phyloP scores from a whole-genome alignment of 2,797 vertebrate genomes.

The Rhinichthys osculus region DNA sequence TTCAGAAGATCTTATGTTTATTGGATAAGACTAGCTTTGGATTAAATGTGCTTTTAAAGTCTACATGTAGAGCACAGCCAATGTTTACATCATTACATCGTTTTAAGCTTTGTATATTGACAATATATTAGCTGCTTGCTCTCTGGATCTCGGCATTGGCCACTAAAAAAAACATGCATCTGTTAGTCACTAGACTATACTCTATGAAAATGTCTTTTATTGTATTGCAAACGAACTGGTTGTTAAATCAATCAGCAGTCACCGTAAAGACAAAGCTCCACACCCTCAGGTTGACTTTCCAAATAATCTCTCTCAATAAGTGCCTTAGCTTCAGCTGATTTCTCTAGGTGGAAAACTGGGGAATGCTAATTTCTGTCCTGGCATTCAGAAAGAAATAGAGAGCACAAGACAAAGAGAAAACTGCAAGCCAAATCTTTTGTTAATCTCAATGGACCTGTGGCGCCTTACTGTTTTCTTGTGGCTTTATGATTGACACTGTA shows the following conservation, averaged over 20 bases:
- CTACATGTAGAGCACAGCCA: background rate
- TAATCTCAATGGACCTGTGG: conserved; percentile 40
- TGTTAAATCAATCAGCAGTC: background rate
- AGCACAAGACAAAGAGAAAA: background rate
- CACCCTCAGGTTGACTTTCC: background rate
- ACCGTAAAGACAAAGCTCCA: background rate
- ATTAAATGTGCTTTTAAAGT: background rate
- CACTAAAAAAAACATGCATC: background rate
- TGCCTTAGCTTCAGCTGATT: background rate
- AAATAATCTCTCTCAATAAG: background rate
- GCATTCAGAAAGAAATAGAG: background rate
- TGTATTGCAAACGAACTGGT: background rate
- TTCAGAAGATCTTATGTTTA: background rate
- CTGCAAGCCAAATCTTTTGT: conserved; percentile 20
- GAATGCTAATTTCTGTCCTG: background rate
- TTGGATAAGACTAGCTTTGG: background rate
- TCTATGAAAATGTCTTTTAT: background rate
- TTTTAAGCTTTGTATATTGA: background rate
- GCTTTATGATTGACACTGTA: conserved; percentile 62
- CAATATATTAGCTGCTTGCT: background rate
- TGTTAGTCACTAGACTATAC: background rate
- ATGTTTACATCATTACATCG: background rate
- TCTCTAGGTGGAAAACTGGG: background rate
- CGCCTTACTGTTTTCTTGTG: conserved; percentile 55
- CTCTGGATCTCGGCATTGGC: background rate